Base-by-base conservation (phyloP, 2,113 vertebrate species). In the Malurus alboscapulatus region DNA sequence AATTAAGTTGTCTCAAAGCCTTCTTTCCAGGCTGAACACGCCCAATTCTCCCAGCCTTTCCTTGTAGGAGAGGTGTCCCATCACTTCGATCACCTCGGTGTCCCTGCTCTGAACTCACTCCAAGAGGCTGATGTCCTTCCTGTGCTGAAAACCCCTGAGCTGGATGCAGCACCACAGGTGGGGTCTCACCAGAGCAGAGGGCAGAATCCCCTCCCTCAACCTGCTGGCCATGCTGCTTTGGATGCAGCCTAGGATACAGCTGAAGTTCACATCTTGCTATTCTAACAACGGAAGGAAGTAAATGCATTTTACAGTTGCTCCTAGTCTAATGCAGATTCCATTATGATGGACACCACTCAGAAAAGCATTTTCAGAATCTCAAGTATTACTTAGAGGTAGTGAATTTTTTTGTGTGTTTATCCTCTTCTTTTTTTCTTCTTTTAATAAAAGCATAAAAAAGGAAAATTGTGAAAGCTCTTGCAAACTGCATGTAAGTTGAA, bases 1-100 rank as follows among this genome's bases (percentile, higher is more conserved):
- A 55, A 32, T 24, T 3, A 68, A 14, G 48, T 16, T 0, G 0
- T 14, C 40, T 10, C 10, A 20, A 18, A 48, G 45, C 34, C 26
- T 27, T 21, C 22, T 14, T 16, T 32, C 17, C 12, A 69, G 26
- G 30, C 12, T 48, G 55, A 83, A 48, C 48, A 67, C 29, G 10
- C 19, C 29, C 13, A 17, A 4, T 42, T 55, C 18, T 69, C 21
- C 42, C 30, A 42, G 38, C 29, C 47, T 54, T 36, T 61, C 12
- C 47, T 68, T 2, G 0, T 1, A 30, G 20, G 7, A 88, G 20
- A 54, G 34, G 3, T 13, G 40, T 11, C 61, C 17, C 29, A 18
- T 22, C 13, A 17, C 17, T 62, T 6, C 62, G 5, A 68, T 26
- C 62, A 75, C 7, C 40, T 19, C 0, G 0, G 17, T 48, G 17